Evolutionary conservation across 2,113 vertebrate genomes (phyloP).

Genomic region (Nannobrachium achirus): DNA sequence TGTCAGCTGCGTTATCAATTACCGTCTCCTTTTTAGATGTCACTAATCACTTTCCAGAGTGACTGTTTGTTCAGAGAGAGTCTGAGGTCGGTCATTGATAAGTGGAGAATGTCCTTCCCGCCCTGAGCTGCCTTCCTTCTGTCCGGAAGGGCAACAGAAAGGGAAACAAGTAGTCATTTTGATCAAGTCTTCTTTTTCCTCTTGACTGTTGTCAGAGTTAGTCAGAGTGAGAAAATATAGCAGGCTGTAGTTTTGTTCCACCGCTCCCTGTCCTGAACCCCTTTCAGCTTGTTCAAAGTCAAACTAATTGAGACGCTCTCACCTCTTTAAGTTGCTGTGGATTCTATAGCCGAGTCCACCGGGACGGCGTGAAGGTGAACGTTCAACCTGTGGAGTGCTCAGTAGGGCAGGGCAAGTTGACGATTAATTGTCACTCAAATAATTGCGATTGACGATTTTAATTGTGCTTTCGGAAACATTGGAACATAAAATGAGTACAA

Average conservation of each 20-base stretch:
- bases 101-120: slow-evolving; percentile 40
- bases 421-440: too few relatives aligned
- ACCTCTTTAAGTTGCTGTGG: background rate
- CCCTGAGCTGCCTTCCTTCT: slow-evolving; percentile 21
- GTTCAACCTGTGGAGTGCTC: background rate
- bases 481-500: too few relatives aligned
- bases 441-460: too few relatives aligned
- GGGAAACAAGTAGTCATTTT: too few relatives aligned
- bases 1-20: slow-evolving; percentile 23
- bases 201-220: slow-evolving; percentile 4
- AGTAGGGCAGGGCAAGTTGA: too few relatives aligned
- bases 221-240: background rate
- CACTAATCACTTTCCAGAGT: slow-evolving; percentile 20
- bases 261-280: background rate
- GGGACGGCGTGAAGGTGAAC: slow-evolving; percentile 7
- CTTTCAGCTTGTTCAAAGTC: background rate
- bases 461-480: too few relatives aligned
- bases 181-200: background rate
- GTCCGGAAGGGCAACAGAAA: slow-evolving; percentile 40
- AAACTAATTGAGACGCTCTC: background rate
- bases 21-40: slow-evolving; percentile 11
- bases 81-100: slow-evolving; percentile 53
- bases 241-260: background rate
- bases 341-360: slow-evolving; percentile 1
- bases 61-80: slow-evolving; percentile 40